Conservation (phyloP, 2,113 vertebrate species). For the Charina bottae region DNA sequence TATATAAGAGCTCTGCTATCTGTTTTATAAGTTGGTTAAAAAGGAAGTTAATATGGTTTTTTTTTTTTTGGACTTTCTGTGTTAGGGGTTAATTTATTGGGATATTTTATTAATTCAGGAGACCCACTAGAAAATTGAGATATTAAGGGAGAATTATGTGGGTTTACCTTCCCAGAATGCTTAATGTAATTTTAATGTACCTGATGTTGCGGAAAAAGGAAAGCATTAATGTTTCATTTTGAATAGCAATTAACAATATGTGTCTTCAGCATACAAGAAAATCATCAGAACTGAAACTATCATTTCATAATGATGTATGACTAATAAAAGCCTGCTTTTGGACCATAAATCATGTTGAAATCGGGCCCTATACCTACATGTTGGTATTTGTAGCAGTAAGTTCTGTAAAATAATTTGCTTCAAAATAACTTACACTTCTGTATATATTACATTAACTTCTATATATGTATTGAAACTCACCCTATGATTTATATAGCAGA, state of each 20-base stretch:
- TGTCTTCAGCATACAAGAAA: neutral
- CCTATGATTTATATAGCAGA: neutral
- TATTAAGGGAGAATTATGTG: neutral
- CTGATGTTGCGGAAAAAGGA: constrained; percentile 1
- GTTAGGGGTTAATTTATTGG: constrained; percentile 6
- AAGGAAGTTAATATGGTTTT: neutral
- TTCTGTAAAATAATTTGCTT: neutral
- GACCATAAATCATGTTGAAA: neutral
- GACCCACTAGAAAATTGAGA: neutral
- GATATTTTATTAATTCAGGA: neutral
- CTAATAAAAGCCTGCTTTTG: neutral
- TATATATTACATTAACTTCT: neutral
- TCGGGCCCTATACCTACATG: neutral
- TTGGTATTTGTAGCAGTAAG: neutral
- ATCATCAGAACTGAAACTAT: neutral
- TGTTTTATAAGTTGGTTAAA: neutral
- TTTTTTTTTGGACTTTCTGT: neutral
- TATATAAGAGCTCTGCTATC: neutral
- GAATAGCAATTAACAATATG: constrained; percentile 6
- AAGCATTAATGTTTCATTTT: constrained; percentile 15
- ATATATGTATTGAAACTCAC: neutral
- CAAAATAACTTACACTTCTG: neutral
- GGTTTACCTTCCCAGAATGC: neutral
- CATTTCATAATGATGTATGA: constrained; percentile 12
- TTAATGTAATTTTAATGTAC: constrained; percentile 5